Base-by-base conservation (phyloP, 2,797 vertebrate genomes). In the Phrynocephalus forsythii region DNA sequence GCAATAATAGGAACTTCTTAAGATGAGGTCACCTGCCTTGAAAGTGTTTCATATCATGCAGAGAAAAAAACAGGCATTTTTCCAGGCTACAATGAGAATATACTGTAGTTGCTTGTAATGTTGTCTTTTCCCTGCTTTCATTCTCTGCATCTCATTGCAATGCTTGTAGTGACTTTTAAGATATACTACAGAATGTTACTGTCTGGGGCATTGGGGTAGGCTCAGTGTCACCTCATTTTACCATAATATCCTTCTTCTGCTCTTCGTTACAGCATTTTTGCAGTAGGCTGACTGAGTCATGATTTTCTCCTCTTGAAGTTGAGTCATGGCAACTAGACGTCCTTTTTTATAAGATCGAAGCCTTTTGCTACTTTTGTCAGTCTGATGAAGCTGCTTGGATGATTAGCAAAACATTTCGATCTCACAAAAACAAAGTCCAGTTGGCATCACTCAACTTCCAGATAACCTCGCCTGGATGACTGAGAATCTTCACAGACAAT, bases 1-100 rank as follows among this genome's bases (percentile, higher is more conserved):
- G 60, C 60, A 30, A 87, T 67, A 88, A 83, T 86, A 92, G 11
- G 50, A 86, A 16, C 85, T 85, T 72, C 1, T 0, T 79, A 83
- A 92, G 91, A 79, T 71, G 91, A 94, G 79, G 87, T 91, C 88
- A 92, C 52, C 33, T 91, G 60, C 33, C 86, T 71, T 22, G 78
- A 91, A 93, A 38, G 81, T 44, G 24, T 73, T 81, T n/a, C 73
- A 33, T 88, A 52, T 78, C 48, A 89, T 91, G 88, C 69, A 87
- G 81, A 63, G 18, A 89, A 77, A 92, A 50, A 6, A 84, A 89
- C 20, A 60, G 86, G 85, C 20, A 50, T 72, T 86, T 92, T 90
- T 94, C 81, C 86, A 92, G 71, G 56, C 80, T 84, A 50, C 11
- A 18, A 2, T 3, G 50, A 33, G 86, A 28, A 87, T 44, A 44